Percentiles rank a stretch among this genome's conserved stretches.
phyloP scores from a whole-genome alignment of 2,797 vertebrate genomes.

The Artibeus lituratus region DNA sequence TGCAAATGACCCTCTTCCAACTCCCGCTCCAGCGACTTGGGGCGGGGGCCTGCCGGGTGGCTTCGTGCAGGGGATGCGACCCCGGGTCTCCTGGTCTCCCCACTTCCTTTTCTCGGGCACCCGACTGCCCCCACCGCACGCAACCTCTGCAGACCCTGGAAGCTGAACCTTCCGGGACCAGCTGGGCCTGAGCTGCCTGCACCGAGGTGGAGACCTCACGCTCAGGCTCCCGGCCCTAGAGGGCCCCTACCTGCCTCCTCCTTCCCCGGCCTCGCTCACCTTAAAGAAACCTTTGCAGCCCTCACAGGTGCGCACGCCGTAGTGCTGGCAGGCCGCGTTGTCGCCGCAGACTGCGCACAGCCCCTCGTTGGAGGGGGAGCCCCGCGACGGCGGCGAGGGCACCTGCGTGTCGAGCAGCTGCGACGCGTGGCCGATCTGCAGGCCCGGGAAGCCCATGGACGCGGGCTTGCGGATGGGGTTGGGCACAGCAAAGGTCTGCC shows the following conservation, averaged over 20 bases:
- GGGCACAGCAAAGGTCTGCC: slow-evolving; percentile 94
- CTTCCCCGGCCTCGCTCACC: slow-evolving; percentile 78
- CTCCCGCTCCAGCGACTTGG: slow-evolving; percentile 53
- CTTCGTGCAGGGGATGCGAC: not conserved
- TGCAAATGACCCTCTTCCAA: slow-evolving; percentile 73
- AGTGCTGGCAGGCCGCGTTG: slow-evolving; percentile 98
- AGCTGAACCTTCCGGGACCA: rapidly evolving
- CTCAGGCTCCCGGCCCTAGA: not conserved
- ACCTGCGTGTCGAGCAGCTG: slow-evolving; percentile 96
- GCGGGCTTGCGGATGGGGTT: slow-evolving; percentile 93
- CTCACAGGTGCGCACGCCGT: slow-evolving; percentile 97
- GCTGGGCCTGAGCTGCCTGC: not conserved
- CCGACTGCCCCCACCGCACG: not conserved
- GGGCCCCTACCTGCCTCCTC: not conserved
- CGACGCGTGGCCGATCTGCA: slow-evolving; percentile 94
- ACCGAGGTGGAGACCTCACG: rapidly evolving
- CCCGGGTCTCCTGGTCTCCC: not conserved
- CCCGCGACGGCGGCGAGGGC: slow-evolving; percentile 95
- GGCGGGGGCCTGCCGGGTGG: not conserved
- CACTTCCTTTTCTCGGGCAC: not conserved
- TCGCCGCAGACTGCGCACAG: slow-evolving; percentile 98
- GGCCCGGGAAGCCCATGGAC: slow-evolving; percentile 93
- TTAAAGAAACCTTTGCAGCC: slow-evolving; percentile 99
- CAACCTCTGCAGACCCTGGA: not conserved
- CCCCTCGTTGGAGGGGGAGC: slow-evolving; percentile 97